Evolutionary conservation across 2,113 vertebrate species (phyloP), one percentile per base, ranked within the genome.

Genomic region (Anoura caudifer): DNA sequence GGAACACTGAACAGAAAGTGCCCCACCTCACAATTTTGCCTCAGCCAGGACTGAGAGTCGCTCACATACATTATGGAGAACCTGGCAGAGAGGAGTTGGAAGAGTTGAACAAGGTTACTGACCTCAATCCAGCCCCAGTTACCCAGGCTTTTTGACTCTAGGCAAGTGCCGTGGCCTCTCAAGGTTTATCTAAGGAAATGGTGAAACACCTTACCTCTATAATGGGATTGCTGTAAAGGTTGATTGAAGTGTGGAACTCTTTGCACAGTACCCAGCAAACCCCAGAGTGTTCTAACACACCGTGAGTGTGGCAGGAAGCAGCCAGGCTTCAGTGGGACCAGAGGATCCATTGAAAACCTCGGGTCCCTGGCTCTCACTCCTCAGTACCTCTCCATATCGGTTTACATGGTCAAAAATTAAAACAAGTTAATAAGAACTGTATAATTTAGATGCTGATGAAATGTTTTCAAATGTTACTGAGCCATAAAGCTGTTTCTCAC

Each of bases 381-480:
- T 79, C 16, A 69, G 24, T 6, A 50, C 80, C 26, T 59, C 65
- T n/a, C 22, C 33, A 67, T 65, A 77, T 93, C 72, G 70, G 43
- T 76, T 50, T 20, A 76, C 50, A n/a, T 13, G 13, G 54, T 31
- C 45, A 33, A 94, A 92, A 89, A 76, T 79, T 93, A 94, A 95
- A 92, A 87, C 54, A 83, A 95, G 81, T 75, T 75, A 91, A 54
- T 77, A 92, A 91, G 38, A 90, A 26, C 63, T 67, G 20, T 45
- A 75, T 88, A 91, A 91, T 94, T 86, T 80, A 95, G 50, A 88
- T 28, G 79, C 20, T 9, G 19, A 41, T 61, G 59, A 67, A 83
- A 88, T 85, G n/a, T 75, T 97, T 87, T 79, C 81, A 91, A 52
- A 88, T 63, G 54, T 89, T 93, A 54, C 70, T 87, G 69, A 87